Evolutionary conservation across 2,888 invertebrate genomes (phyloP).

Genomic region (Ectemnius continuus): DNA sequence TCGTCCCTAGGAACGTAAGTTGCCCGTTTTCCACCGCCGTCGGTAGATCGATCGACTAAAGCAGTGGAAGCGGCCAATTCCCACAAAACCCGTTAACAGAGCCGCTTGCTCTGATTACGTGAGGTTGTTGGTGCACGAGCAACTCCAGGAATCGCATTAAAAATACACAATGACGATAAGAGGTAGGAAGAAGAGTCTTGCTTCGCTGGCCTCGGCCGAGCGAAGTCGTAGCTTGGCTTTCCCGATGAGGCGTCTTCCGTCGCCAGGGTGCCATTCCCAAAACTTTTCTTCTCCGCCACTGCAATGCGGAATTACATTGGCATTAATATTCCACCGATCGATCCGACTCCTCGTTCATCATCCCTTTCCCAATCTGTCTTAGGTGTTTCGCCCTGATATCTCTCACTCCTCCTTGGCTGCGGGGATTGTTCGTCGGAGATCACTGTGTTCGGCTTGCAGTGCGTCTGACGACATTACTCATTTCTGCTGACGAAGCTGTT

Average conservation of each 20-base stretch:
- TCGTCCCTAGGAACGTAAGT: no score
- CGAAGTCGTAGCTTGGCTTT: conserved; percentile 12
- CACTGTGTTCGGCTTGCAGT: not conserved
- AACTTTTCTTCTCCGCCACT: conserved; percentile 28
- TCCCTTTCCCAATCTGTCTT: conserved; percentile 24
- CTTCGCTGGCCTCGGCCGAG: conserved; percentile 1
- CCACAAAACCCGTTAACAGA: conserved; percentile 24
- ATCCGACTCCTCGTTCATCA: conserved; percentile 45
- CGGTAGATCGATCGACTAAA: not conserved
- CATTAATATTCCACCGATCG: conserved; percentile 51
- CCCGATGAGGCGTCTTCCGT: not conserved
- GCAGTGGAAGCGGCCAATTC: conserved; percentile 11
- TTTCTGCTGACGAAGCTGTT: no score
- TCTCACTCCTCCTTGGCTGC: conserved; percentile 35
- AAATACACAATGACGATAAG: conserved; percentile 23
- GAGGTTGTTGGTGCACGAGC: conserved; percentile 2
- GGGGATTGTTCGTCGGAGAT: conserved; percentile 18
- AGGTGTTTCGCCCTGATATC: conserved; percentile 22
- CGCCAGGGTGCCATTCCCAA: not conserved
- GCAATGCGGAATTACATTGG: conserved; percentile 52
- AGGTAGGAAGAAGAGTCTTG: conserved; percentile 8
- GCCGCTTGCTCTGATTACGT: conserved; percentile 22
- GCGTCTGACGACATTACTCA: no score
- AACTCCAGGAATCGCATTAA: conserved; percentile 27
- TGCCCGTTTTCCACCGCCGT: no score